Evolutionary conservation across 2,113 vertebrate genomes (phyloP), one percentile per base, ranked within the genome.

Genomic region (Rallus limicola): DNA sequence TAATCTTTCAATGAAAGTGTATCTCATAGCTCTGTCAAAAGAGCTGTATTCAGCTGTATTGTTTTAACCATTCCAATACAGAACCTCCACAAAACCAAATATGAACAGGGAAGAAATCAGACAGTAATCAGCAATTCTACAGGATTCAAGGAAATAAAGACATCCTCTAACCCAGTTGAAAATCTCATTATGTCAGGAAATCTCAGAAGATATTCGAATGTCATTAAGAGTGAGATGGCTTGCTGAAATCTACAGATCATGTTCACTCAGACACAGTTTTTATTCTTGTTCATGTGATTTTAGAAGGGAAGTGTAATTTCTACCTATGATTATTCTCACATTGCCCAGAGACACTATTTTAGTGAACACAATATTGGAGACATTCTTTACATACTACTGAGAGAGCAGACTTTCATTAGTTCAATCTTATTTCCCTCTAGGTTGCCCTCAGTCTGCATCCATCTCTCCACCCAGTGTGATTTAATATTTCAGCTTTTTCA

Each of bases 401-500:
- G 90, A 94, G 38, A 53, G 74, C 63, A 88, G 93, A 86, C 46
- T 96, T 95, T 91, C 84, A 93, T 97, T 97, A 93, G 52, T 62
- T 95, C 81, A 67, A 53, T 64, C 67, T 95, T 93, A 91, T 94
- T 96, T 97, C 68, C 90, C 94, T 96, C 76, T 86, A 95, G 88
- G 58, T 82, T 95, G 75, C 48, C 72, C 13, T 95, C 29, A 7
- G 34, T 70, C 80, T 83, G 56, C 29, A 91, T 76, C 48, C 56
- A 36, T 65, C 69, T 79, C 69, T 97, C 50, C 63, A 76, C 34
- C 58, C 24, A 52, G 13, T 68, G 87, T 87, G 71, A 92, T 94
- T 97, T 87, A 87, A 92, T 92, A 94, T 92, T 94, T 90, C 50
- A 74, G 28, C 29, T 97, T 82, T 91, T 92, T 33, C 76, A 95